Base-by-base conservation (phyloP, 2,888 invertebrate species). In the Xanthostigma xanthostigma region DNA sequence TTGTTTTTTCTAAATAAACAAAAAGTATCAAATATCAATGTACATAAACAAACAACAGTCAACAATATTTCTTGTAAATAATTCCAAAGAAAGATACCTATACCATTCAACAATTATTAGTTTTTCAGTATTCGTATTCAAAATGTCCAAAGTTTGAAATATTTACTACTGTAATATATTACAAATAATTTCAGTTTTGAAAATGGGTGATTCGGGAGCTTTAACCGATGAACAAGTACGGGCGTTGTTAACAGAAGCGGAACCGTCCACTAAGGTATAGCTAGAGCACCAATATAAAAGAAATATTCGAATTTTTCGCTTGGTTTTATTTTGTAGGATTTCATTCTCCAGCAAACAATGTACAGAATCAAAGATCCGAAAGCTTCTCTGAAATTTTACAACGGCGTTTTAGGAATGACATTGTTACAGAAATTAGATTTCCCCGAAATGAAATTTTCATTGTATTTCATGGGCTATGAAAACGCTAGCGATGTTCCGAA, bases 271-370 rank as follows among this genome's bases (percentile, higher is more conserved):
- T 27, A 27, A 27, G 27, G 27, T 27, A 27, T 6, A 27, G 27
- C 27, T 6, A 27, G 6, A 27, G 3, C 27, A 6, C 27, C 27
- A 1, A 27, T 6, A 6, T 27, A 27, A 6, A 27, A 27, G 27
- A 27, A 27, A 27, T 27, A 6, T 27, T 5, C 3, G 27, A 27
- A 27, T 55, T 27, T 27, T 27, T 27, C 3, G 27, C 6, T 27
- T 27, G 27, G 3, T 27, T 27, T 27, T 27, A 50, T 38, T 49
- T 64, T 64, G 36, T 68, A 90, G 85, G 89, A 88, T 50, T 95
- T 88, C 64, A 76, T 94, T 56, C 86, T 95, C 69, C 94, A 95
- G 72, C 95, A 96, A 74, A 95, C 94, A 0, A 96, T 96, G 95
- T 87, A 87, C 64, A 78, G 95, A 36, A 91, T 95, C 53, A 95